These are phyloP conservation scores for Coregonus sp. DNA, from an alignment of 2,797 vertebrate genomes.

Conservation along the genomic window DNA sequence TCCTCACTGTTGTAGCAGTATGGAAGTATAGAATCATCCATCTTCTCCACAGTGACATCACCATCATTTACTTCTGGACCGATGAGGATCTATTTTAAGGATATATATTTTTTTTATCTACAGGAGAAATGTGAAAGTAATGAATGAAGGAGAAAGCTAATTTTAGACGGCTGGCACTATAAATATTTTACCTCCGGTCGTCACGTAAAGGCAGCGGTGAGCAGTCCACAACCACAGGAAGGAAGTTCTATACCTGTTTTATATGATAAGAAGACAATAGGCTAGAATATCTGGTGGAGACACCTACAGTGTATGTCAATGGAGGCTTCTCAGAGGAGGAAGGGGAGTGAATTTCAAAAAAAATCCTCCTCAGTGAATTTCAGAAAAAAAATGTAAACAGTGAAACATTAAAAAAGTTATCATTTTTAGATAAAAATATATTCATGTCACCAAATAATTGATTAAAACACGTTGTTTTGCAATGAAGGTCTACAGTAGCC, in stretches of 20 bases:
- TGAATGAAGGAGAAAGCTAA: slow-evolving; percentile 68
- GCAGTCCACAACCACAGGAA: slow-evolving; percentile 1
- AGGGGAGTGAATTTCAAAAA: too few relatives aligned
- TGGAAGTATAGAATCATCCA: not conserved
- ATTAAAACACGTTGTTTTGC: too few relatives aligned
- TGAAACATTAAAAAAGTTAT: too few relatives aligned
- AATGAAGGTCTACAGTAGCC: too few relatives aligned
- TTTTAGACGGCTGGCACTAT: slow-evolving; percentile 64
- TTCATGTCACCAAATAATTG: too few relatives aligned
- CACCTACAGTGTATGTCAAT: too few relatives aligned
- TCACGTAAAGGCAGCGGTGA: slow-evolving; percentile 62
- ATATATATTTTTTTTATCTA: slow-evolving; percentile 59
- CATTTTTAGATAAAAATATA: too few relatives aligned
- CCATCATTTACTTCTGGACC: slow-evolving; percentile 30
- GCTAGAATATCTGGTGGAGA: too few relatives aligned
- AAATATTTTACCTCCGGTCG: slow-evolving; percentile 72
- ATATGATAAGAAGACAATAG: not conserved
- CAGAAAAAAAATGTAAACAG: too few relatives aligned
- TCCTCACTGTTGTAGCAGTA: not conserved
- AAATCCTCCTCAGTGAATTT: too few relatives aligned
- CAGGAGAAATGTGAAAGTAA: slow-evolving; percentile 66
- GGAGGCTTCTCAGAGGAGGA: too few relatives aligned
- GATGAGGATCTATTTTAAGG: slow-evolving; percentile 36
- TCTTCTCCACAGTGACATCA: not conserved
- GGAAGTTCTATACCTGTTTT: not conserved